Conservation (phyloP, 2,888 invertebrate genomes). For the Phalera bucephala region DNA sequence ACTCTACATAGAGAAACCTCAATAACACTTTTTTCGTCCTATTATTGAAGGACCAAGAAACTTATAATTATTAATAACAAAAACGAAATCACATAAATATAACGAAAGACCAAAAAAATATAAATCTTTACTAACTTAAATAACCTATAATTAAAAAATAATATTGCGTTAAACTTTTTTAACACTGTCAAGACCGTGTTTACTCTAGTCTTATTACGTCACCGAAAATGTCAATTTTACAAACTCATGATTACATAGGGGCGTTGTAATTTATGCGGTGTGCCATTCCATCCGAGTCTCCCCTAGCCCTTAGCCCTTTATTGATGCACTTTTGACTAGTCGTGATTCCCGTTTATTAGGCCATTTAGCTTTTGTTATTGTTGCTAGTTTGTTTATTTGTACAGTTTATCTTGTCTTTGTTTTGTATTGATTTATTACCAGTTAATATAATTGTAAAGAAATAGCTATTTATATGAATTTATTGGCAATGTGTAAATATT, state of each 20-base stretch:
- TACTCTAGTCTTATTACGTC: too few relatives aligned
- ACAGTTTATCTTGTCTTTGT: constrained; percentile 33
- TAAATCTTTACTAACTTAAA: too few relatives aligned
- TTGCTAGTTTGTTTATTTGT: constrained; percentile 46
- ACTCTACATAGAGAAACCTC: too few relatives aligned
- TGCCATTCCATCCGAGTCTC: constrained; percentile 48
- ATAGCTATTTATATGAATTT: neutral
- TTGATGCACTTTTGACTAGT: constrained; percentile 79
- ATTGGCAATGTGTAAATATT: neutral
- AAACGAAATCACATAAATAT: too few relatives aligned
- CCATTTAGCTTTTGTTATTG: constrained; percentile 63
- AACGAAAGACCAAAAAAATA: too few relatives aligned
- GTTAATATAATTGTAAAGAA: neutral
- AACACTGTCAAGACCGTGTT: too few relatives aligned
- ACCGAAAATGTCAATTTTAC: constrained; percentile 25
- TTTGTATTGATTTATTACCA: constrained; percentile 17
- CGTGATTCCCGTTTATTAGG: constrained; percentile 73
- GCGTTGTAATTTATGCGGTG: constrained; percentile 61
- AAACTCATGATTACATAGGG: constrained; percentile 34
- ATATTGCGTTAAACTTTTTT: too few relatives aligned
- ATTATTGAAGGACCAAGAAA: too few relatives aligned
- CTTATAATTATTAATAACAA: too few relatives aligned
- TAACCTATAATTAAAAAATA: too few relatives aligned
- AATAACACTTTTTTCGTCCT: too few relatives aligned
- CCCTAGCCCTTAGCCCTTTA: constrained; percentile 51